Percentiles rank a stretch among this genome's conserved stretches.
phyloP scores from a whole-genome alignment of 2,888 invertebrate species.

The Orchesella flavescens region DNA sequence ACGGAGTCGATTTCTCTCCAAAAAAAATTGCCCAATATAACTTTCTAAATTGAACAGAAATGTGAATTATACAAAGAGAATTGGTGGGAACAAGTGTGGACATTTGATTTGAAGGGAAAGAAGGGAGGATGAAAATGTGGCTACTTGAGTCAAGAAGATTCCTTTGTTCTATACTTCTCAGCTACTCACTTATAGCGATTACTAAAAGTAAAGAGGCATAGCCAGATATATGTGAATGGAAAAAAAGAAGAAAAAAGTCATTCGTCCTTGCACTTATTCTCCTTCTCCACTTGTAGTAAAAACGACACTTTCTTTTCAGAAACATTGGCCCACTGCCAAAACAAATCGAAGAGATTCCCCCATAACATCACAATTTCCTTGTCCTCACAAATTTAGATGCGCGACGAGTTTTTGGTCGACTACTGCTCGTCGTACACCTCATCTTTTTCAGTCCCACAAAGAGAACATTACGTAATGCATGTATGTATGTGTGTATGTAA shows the following conservation, averaged over 20 bases:
- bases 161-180: not conserved
- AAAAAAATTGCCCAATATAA: constrained; percentile 10
- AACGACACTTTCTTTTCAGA: constrained; percentile 7
- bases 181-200: not conserved
- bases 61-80: constrained; percentile 14
- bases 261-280: constrained; percentile 35
- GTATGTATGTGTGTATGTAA: not conserved
- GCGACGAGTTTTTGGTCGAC: constrained; percentile 6
- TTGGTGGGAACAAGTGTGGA: not conserved
- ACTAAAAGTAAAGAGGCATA: not conserved
- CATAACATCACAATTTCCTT: constrained; percentile 34
- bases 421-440: not conserved
- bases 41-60: constrained; percentile 7
- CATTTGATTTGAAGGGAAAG: constrained; percentile 26
- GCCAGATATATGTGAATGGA: not conserved
- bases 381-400: constrained; percentile 7
- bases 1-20: not conserved
- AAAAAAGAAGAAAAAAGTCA: not conserved
- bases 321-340: constrained; percentile 45
- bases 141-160: not conserved
- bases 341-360: constrained; percentile 49
- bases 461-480: not conserved
- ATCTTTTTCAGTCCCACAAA: not conserved
- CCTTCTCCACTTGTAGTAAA: constrained; percentile 9
- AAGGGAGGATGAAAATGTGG: not conserved